Evolutionary conservation across 2,797 vertebrate genomes (phyloP).

Genomic region (Tachyglossus aculeatus): DNA sequence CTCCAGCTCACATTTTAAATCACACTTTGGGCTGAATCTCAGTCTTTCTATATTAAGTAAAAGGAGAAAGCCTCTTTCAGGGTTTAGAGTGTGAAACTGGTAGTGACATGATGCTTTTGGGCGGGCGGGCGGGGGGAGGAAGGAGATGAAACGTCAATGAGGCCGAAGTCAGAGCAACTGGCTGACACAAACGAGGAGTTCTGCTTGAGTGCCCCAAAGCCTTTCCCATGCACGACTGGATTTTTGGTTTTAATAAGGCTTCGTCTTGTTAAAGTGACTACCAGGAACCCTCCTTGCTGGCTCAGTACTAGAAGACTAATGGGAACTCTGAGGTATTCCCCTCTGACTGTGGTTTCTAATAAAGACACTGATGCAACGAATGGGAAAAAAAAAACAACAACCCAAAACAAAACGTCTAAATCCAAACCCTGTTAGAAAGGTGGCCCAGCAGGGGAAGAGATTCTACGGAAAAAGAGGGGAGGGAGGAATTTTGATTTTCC

Average conservation of each 20-base stretch:
- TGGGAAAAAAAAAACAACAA: not conserved
- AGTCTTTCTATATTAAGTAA: slow-evolving; percentile 1
- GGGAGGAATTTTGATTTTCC: too few relatives aligned
- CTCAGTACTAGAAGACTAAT: slow-evolving; percentile 50
- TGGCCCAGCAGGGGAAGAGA: too few relatives aligned
- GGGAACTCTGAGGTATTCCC: slow-evolving; percentile 45
- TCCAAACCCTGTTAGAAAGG: too few relatives aligned
- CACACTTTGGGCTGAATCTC: slow-evolving; percentile 36
- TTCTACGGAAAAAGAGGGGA: too few relatives aligned
- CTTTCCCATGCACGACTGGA: slow-evolving; percentile 34
- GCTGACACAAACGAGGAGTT: slow-evolving; percentile 61
- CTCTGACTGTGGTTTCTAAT: slow-evolving; percentile 54
- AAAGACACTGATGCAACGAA: slow-evolving; percentile 44
- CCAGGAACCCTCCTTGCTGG: slow-evolving; percentile 56
- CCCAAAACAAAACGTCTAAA: not conserved
- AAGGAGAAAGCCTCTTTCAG: slow-evolving; percentile 18
- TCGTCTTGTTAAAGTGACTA: slow-evolving; percentile 42
- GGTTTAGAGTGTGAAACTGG: slow-evolving; percentile 43
- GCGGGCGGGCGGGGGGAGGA: too few relatives aligned
- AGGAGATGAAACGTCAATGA: slow-evolving; percentile 4
- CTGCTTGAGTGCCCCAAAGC: slow-evolving; percentile 25
- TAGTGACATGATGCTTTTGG: slow-evolving; percentile 36
- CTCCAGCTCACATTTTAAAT: not conserved
- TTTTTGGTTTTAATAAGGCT: slow-evolving; percentile 70
- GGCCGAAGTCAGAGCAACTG: slow-evolving; percentile 35